Evolutionary conservation across 1,140 invertebrate genomes (phyloP).

Genomic region (Dermatophagoides farinae): DNA sequence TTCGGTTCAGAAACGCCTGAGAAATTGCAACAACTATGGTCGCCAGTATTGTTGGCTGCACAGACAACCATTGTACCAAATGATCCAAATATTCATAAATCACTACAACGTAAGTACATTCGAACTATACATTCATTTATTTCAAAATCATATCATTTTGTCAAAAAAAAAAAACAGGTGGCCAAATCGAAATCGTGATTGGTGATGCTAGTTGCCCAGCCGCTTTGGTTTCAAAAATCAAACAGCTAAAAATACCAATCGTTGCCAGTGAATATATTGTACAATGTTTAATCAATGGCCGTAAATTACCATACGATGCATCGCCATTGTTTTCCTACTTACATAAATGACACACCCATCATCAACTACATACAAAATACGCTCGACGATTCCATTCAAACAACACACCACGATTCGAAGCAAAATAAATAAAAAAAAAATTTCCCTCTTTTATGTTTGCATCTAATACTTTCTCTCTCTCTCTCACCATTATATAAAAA

Average conservation of each 20-base stretch:
- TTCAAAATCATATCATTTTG: not conserved
- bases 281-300: conserved; percentile 26
- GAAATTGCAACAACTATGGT: conserved; percentile 24
- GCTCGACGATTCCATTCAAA: no score
- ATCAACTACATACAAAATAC: not conserved
- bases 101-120: not conserved
- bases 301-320: conserved; percentile 19
- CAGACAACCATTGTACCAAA: conserved; percentile 16
- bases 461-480: no score
- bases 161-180: not conserved
- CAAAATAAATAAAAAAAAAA: no score
- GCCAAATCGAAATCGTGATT: conserved; percentile 16
- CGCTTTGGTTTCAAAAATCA: conserved; percentile 19
- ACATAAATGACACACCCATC: not conserved
- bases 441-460: no score
- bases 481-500: no score
- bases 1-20: conserved; percentile 20
- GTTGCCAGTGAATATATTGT: conserved; percentile 28
- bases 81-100: not conserved
- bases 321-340: not conserved
- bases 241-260: conserved; percentile 22
- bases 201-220: conserved; percentile 14
- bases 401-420: no score
- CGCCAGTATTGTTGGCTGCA: conserved; percentile 22
- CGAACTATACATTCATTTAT: not conserved